These are phyloP conservation scores for Ammodytes dubius DNA, from an alignment of 2,113 vertebrate species.

Conservation along the genomic window DNA sequence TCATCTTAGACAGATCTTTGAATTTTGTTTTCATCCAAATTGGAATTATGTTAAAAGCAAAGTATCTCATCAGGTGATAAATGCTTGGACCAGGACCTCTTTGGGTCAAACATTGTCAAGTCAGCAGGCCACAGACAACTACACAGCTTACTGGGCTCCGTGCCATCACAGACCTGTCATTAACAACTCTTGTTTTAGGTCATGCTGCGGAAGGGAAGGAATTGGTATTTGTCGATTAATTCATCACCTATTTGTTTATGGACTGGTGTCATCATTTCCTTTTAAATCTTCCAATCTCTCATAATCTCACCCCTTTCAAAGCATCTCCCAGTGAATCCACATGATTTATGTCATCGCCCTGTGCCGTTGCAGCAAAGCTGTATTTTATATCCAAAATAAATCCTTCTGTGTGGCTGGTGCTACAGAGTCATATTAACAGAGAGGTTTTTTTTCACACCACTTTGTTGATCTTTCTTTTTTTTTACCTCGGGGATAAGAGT, in stretches of 20 bases:
- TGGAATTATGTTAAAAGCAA: constrained; percentile 1
- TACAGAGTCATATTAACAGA: constrained; percentile 40
- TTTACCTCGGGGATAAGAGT: constrained; percentile 32
- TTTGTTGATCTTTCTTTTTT: constrained; percentile 47
- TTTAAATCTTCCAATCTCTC: not conserved
- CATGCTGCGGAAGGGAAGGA: not conserved
- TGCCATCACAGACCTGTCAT: constrained; percentile 12
- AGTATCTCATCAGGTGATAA: constrained; percentile 24
- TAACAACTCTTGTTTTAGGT: not conserved
- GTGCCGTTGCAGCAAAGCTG: constrained; percentile 12
- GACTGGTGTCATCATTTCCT: not conserved
- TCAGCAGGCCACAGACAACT: not conserved
- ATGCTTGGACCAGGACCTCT: constrained; percentile 11
- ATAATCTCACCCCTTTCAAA: constrained; percentile 4
- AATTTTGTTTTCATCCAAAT: constrained; percentile 13
- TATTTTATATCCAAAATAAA: constrained; percentile 30
- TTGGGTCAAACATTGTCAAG: constrained; percentile 15
- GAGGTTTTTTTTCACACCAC: constrained; percentile 13
- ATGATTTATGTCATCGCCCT: constrained; percentile 14
- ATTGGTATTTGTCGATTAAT: constrained; percentile 1
- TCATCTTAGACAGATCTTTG: constrained; percentile 8
- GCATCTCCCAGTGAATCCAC: constrained; percentile 17
- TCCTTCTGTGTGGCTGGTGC: constrained; percentile 29
- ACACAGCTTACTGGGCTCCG: not conserved
- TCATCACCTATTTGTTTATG: not conserved